These are phyloP conservation scores for Illadopsis cleaveri DNA, from an alignment of 2,113 vertebrate genomes.

Conservation along the genomic window DNA sequence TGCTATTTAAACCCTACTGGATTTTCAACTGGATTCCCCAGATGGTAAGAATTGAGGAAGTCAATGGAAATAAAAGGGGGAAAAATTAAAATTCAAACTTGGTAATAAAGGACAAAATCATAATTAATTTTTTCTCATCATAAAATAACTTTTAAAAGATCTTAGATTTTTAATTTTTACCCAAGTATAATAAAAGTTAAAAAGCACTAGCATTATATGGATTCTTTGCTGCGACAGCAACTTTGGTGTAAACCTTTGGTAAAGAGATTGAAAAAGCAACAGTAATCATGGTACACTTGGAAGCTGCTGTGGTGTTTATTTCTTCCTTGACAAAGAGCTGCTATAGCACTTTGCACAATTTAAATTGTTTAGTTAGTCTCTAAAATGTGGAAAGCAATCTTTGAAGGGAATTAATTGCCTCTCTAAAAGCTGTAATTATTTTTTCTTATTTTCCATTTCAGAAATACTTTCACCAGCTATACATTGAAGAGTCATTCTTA, in stretches of 20 bases:
- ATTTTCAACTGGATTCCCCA: neutral
- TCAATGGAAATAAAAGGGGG: neutral
- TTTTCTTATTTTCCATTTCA: conserved; percentile 17
- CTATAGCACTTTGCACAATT: neutral
- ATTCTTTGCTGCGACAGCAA: neutral
- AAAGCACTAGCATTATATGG: neutral
- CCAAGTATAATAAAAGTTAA: neutral
- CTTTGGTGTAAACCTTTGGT: neutral
- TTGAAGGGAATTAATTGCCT: conserved; percentile 36
- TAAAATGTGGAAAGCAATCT: conserved; percentile 16
- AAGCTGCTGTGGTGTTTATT: neutral
- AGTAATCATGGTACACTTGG: neutral
- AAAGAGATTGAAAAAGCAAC: neutral
- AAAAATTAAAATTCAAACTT: neutral
- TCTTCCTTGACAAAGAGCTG: conserved; percentile 32
- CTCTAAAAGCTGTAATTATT: conserved; percentile 30
- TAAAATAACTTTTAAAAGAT: neutral
- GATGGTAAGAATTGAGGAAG: neutral
- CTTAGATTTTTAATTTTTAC: neutral
- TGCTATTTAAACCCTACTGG: neutral
- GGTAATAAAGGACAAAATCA: neutral
- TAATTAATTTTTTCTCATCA: neutral
- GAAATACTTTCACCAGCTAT: neutral
- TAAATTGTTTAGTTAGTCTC: conserved; percentile 8
- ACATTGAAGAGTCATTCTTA: neutral